Conservation (phyloP, 2,888 invertebrate genomes). For the Polyommatus icarus region DNA sequence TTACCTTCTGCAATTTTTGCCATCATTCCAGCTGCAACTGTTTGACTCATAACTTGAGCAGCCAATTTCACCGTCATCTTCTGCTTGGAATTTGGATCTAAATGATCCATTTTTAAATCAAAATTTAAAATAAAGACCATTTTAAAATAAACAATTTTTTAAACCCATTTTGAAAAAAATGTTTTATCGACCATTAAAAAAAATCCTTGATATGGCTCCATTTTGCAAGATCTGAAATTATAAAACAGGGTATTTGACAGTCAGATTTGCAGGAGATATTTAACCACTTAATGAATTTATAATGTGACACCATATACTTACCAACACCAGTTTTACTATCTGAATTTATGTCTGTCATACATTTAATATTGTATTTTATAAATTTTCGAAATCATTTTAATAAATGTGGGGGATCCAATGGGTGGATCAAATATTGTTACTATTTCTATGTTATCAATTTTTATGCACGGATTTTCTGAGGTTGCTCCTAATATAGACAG, state of each 20-base stretch:
- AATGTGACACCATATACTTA: too few relatives aligned
- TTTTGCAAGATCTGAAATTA: neutral
- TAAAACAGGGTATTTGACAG: too few relatives aligned
- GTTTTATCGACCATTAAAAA: neutral
- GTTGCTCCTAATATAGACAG: too few relatives aligned
- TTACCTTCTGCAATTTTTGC: too few relatives aligned
- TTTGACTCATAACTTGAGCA: too few relatives aligned
- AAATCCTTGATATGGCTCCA: neutral
- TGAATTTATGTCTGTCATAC: neutral
- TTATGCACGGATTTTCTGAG: neutral
- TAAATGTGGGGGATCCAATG: neutral
- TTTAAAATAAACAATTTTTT: neutral
- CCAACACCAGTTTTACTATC: too few relatives aligned
- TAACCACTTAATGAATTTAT: too few relatives aligned
- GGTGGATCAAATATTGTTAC: constrained; percentile 7
- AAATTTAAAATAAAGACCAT: too few relatives aligned
- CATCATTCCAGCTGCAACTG: too few relatives aligned
- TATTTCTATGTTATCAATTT: neutral
- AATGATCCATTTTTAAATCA: neutral
- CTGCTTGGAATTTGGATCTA: neutral
- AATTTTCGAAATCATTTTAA: neutral
- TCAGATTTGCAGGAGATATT: too few relatives aligned
- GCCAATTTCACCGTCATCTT: too few relatives aligned
- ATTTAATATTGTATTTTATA: neutral
- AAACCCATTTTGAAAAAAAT: neutral